Percentiles rank a stretch among this genome's conserved stretches.
Evolutionary conservation across 2,888 invertebrate genomes (phyloP).

Genomic region (Heliconius aoede): DNA sequence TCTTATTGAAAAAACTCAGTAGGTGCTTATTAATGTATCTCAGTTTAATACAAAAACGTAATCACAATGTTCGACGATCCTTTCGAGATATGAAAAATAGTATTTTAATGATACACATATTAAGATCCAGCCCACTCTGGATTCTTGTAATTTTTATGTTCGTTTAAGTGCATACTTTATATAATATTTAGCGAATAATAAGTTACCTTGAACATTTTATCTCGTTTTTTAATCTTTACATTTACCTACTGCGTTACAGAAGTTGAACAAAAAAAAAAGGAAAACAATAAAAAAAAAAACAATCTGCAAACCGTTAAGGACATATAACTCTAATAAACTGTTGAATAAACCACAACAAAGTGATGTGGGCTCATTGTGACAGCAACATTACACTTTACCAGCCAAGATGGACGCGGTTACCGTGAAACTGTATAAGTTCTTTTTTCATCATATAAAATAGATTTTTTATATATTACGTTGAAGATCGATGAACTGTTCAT

Average conservation of each 20-base stretch:
- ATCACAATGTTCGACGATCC: constrained; percentile 23
- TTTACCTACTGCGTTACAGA: constrained; percentile 17
- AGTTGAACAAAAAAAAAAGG: neutral
- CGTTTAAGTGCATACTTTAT: constrained; percentile 31
- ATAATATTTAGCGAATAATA: constrained; percentile 34
- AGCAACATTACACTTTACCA: constrained; percentile 16
- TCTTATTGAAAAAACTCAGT: constrained; percentile 5
- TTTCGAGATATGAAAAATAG: constrained; percentile 31
- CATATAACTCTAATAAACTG: constrained; percentile 15
- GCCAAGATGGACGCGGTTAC: neutral
- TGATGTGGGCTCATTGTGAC: constrained; percentile 25
- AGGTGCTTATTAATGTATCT: constrained; percentile 20
- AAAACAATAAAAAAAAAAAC: neutral
- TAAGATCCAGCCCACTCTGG: constrained; percentile 17
- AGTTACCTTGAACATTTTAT: constrained; percentile 19
- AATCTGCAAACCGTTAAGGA: constrained; percentile 17
- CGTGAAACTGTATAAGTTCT: neutral
- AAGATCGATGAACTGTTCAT: constrained; percentile 23
- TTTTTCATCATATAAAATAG: neutral
- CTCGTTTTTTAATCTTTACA: constrained; percentile 15
- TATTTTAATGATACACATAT: constrained; percentile 27
- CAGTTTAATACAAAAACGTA: constrained; percentile 23
- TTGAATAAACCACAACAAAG: constrained; percentile 13
- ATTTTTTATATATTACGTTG: neutral
- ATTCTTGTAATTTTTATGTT: constrained; percentile 28